A percentile compares a stretch with the other conserved stretches of the same genome.
phyloP scores from a whole-genome alignment of 2,888 invertebrate species.

The Athripsodes cinereus region DNA sequence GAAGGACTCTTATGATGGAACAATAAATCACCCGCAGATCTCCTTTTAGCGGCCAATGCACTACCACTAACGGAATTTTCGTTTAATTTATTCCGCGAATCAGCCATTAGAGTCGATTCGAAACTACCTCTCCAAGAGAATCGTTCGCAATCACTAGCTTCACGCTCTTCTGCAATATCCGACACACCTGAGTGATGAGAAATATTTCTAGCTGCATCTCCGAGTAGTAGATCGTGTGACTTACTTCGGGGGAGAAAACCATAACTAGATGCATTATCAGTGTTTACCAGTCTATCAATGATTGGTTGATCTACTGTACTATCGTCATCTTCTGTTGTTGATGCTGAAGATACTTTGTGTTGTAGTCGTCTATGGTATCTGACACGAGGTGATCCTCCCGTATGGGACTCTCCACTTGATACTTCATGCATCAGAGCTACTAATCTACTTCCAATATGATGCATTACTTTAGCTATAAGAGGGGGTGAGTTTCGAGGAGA shows the following conservation, averaged over 20 bases:
- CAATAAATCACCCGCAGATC: slow-evolving; percentile 77
- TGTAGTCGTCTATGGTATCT: slow-evolving; percentile 53
- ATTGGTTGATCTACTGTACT: slow-evolving; percentile 59
- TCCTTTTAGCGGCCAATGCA: slow-evolving; percentile 66
- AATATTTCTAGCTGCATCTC: slow-evolving; percentile 45
- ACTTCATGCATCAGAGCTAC: slow-evolving; percentile 91
- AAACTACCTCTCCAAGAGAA: slow-evolving; percentile 92
- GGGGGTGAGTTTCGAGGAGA: slow-evolving; percentile 70
- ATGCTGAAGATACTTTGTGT: slow-evolving; percentile 54
- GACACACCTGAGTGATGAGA: slow-evolving; percentile 46
- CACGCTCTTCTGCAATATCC: slow-evolving; percentile 57
- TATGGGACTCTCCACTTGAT: slow-evolving; percentile 64
- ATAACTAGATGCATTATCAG: slow-evolving; percentile 44
- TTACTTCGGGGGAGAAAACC: slow-evolving; percentile 67
- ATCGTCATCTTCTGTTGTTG: slow-evolving; percentile 65
- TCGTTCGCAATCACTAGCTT: slow-evolving; percentile 81
- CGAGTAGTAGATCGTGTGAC: slow-evolving; percentile 73
- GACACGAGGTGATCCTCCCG: slow-evolving; percentile 56
- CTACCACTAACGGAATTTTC: slow-evolving; percentile 59
- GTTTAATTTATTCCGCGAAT: slow-evolving; percentile 72
- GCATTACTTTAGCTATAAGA: slow-evolving; percentile 84
- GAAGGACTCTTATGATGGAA: slow-evolving; percentile 76
- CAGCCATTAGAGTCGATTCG: slow-evolving; percentile 83
- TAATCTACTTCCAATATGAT: slow-evolving; percentile 80
- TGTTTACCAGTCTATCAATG: slow-evolving; percentile 34